Conservation (phyloP, 1,140 invertebrate species). For the Sitophilus oryzae region DNA sequence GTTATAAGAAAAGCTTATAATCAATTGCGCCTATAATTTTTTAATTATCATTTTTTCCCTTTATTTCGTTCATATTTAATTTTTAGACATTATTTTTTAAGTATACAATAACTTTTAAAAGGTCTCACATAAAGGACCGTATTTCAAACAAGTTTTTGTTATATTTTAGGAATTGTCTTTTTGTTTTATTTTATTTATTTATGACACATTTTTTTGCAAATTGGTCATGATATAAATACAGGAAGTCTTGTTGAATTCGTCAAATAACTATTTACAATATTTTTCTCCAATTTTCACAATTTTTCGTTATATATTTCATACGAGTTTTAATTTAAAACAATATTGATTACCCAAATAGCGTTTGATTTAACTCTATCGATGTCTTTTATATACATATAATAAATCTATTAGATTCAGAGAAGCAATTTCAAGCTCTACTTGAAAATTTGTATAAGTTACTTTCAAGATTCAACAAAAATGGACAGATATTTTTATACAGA, state of each 20-base stretch:
- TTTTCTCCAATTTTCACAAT: background rate
- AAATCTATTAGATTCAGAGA: slow-evolving; percentile 26
- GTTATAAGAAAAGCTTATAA: too few relatives aligned
- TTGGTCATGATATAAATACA: slow-evolving; percentile 16
- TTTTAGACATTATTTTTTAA: background rate
- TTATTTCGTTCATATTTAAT: too few relatives aligned
- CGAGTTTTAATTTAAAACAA: slow-evolving; percentile 33
- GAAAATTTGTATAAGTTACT: slow-evolving; percentile 13
- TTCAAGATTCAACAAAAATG: background rate
- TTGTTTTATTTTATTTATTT: background rate
- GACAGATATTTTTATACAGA: background rate
- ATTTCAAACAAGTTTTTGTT: slow-evolving; percentile 6
- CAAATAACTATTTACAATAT: background rate
- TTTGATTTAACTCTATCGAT: slow-evolving; percentile 24
- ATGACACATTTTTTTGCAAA: slow-evolving; percentile 15
- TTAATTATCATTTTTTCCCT: background rate
- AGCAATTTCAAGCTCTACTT: slow-evolving; percentile 26
- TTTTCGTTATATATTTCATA: background rate
- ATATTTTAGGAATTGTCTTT: background rate
- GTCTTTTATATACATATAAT: background rate
- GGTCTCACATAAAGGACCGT: background rate
- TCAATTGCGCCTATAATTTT: background rate
- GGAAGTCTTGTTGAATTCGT: background rate
- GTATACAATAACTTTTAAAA: slow-evolving; percentile 3
- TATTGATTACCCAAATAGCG: slow-evolving; percentile 18